Conservation (phyloP, 2,797 vertebrate genomes). For the Muraenolepis orangiensis region DNA sequence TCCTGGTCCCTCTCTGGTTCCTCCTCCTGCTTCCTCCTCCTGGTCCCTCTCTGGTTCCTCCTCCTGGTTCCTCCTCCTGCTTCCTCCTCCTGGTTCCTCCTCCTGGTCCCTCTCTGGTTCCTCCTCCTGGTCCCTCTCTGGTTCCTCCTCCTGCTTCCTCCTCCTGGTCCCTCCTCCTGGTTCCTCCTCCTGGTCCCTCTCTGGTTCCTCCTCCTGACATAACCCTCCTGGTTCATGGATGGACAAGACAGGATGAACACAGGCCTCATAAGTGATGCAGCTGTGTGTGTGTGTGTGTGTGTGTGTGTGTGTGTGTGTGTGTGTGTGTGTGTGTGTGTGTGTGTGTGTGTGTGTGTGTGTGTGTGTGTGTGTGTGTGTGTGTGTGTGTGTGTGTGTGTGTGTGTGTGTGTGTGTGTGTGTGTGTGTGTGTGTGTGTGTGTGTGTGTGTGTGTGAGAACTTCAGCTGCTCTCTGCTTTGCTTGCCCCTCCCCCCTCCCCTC, state of each 20-base stretch:
- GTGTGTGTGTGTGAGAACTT: background rate
- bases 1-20: no score
- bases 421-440: background rate
- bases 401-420: constrained; percentile 9
- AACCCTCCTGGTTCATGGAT: background rate
- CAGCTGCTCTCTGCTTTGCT: constrained; percentile 37
- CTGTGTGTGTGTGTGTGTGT: background rate
- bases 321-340: background rate
- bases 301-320: constrained; percentile 9
- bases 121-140: no score
- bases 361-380: constrained; percentile 8
- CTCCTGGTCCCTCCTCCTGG: no score
- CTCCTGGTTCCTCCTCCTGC: no score
- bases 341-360: constrained; percentile 7
- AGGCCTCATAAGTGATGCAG: background rate
- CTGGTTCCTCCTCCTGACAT: no score
- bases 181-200: no score
- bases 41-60: no score
- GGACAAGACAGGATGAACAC: no score
- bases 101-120: no score
- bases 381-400: constrained; percentile 9
- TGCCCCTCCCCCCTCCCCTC: background rate
- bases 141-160: no score
- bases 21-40: no score
- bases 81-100: no score